Base-by-base conservation (phyloP, 2,113 vertebrate genomes). In the Bubo bubo region DNA sequence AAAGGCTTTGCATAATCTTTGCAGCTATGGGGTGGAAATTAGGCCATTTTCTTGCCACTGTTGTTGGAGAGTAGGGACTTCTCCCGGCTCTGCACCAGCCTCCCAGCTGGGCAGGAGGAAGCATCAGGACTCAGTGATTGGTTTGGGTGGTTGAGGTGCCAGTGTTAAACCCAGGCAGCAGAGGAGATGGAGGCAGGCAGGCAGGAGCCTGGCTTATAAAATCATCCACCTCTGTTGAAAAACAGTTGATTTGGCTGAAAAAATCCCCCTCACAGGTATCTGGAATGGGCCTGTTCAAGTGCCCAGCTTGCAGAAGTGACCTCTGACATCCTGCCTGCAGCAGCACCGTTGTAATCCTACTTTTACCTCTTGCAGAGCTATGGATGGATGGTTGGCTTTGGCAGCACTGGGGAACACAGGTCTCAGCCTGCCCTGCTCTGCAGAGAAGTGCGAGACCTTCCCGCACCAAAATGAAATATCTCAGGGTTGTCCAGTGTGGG, bases 331-430 rank as follows among this genome's bases (percentile, higher is more conserved):
- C 37, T 23, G 41, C n/a, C n/a, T 24, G 50, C 64, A 59, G 14
- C 56, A 74, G 35, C 68, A 2, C 28, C 1, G 1, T 28, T 30
- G 39, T 21, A 27, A 30, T 2, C 14, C 24, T 5, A 7, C 3
- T 41, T 53, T 8, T 4, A 17, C 60, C 56, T 28, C 39, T 4
- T 0, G 6, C 15, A 30, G 64, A 58, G n/a, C 20, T 37, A 3
- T 0, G 0, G 28, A 10, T 0, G 20, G 20, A 10, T 9, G 10
- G 5, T 5, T 26, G 64, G 35, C 21, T 45, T 32, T 41, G 45
- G 14, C 66, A 63, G 67, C 49, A 8, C 2, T 8, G 4, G 17
- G 22, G 6, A 56, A 14, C 27, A 1, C 23, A 13, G 32, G 22
- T 34, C 55, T 6, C 60, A 74, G 49, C 30, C n/a, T 16, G 47